Base-by-base conservation (phyloP, 2,797 vertebrate genomes). In the Oreochromis grahami region DNA sequence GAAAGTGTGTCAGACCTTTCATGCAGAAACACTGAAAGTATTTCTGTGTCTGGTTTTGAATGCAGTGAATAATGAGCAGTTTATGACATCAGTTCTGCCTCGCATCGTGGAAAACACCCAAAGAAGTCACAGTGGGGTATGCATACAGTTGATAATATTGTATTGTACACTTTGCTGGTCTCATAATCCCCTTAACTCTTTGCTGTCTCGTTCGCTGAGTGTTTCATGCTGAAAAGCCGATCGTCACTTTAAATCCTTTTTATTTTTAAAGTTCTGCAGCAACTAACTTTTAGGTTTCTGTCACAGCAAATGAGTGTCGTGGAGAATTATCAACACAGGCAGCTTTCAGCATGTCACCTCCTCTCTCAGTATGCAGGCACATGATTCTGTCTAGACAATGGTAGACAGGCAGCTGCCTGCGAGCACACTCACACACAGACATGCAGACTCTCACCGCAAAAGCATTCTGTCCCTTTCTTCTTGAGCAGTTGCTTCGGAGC, bases 311-410 rank as follows among this genome's bases (percentile, higher is more conserved):
- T 84, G 84, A 91, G 86, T 10, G 78, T 85, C 43, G 82, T 15
- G 3, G 82, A 80, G 86, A 91, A 92, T 94, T 90, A 92, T 91
- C 88, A 91, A 89, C 85, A 68, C 55, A 4, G 86, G 87, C 92
- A 89, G 91, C 88, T 91, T 88, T 88, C 79, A 58, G 79, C 78
- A 1, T 88, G 90, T 91, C 93, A 85, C 89, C 91, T 88, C 86
- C 87, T 80, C 84, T 90, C 79, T 95, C 89, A 84, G 92, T 94
- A 94, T 95, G 95, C 94, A 91, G 90, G 74, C 87, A 29, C 94
- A 94, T 90, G 91, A 89, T 88, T 93, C 89, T 70, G 93, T 95
- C 93, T 93, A 93, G 94, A 95, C 94, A 91, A 93, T 89, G 83
- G 84, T 17, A 80, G 92, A 91, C 89, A 91, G 88, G 91, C 94